Base-by-base conservation (phyloP, 1,140 invertebrate genomes). In the Lepeophtheirus salmonis region DNA sequence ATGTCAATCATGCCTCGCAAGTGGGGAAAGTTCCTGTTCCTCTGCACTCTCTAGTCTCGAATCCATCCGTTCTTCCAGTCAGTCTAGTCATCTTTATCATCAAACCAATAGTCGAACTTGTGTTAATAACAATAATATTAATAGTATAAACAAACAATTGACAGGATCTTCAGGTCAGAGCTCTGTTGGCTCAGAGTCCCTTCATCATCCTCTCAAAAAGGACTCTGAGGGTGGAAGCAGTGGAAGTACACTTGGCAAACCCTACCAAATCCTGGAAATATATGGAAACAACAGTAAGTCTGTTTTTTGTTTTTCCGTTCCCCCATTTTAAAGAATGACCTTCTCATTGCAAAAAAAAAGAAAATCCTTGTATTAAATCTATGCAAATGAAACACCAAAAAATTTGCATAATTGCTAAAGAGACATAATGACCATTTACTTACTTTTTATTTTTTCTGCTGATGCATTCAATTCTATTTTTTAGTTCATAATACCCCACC, bases 1-100 rank as follows among this genome's bases (percentile, higher is more conserved):
- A 23, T 60, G 57, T 21, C 16, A 53, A 21, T 50, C 57, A 1
- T 60, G 57, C 30, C 41, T 60, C 17, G 30, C 23, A 14, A 50
- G 41, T 20, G 57, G 57, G 18, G 57, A 41, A 12, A 60, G 57
- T 20, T 60, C 57, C 13, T 60, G 57, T 21, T 41, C 23, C 14
- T 60, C 57, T 3, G 57, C 57, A 1, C 57, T 60, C 23, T 60
- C 57, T 50, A 53, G 30, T 50, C 57, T 60, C 12, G 57, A 60
- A 23, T 60, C 57, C 14, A 26, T 54, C 4, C 52, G 52, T 21
- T 54, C 52, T 54, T 20, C 18, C 20, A 54, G 20, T 24, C 52
- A 24, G 13, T 21, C 18, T 54, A 54, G 52, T 54, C 20, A 24
- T 54, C 10, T 54, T 20, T 24, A 24, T n/a, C 10, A 14, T 20